These are phyloP conservation scores for Piaya cayana DNA, from an alignment of 2,113 vertebrate species.

Conservation along the genomic window DNA sequence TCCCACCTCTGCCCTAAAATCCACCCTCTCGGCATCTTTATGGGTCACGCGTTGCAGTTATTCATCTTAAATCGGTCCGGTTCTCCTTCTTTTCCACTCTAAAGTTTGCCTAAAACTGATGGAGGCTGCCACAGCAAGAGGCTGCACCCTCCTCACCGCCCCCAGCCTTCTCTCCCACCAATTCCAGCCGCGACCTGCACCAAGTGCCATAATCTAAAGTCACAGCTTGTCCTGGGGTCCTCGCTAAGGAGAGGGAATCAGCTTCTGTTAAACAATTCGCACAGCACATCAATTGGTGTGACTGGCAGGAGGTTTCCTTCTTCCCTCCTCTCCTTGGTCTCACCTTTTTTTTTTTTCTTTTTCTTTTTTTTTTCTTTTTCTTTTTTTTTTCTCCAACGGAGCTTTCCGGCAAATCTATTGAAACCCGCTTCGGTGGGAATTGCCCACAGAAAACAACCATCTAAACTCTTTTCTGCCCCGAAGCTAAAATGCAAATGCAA, in stretches of 20 bases:
- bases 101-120: not conserved
- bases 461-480: not conserved
- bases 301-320: fast-evolving
- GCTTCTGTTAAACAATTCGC: not conserved
- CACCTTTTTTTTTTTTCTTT: too few species aligned
- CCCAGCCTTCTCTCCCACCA: not conserved
- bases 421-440: not conserved
- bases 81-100: not conserved
- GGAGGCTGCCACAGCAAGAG: not conserved
- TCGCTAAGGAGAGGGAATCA: not conserved
- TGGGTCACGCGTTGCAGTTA: not conserved
- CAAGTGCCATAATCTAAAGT: fast-evolving
- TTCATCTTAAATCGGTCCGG: not conserved
- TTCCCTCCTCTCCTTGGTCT: not conserved
- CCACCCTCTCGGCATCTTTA: not conserved
- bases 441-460: not conserved
- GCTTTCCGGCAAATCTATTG: not conserved
- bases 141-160: not conserved
- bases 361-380: too few species aligned
- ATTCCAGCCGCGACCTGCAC: not conserved
- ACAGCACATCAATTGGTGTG: not conserved
- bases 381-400: not conserved
- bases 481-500: not conserved
- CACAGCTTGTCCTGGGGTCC: not conserved
- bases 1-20: not conserved